A percentile compares a stretch with the other conserved stretches of the same genome.
These are phyloP conservation scores for Thamnophis elegans DNA, from an alignment of 2,797 vertebrate species.

Conservation along the genomic window DNA sequence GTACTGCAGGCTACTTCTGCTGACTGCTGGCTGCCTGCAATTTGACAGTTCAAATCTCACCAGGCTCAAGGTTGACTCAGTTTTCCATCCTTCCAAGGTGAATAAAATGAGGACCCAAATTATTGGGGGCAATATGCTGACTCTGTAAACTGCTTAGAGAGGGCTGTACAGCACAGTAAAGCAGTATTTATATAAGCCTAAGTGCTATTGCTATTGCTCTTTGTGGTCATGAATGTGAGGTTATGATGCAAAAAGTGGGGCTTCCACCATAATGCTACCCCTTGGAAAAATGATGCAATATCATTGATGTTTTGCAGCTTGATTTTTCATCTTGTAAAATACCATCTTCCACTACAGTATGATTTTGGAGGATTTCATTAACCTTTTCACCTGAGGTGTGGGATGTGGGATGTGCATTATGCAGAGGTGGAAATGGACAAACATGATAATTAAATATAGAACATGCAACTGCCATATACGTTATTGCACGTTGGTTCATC, in stretches of 20 bases:
- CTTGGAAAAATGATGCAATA: background rate
- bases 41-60: too few species aligned
- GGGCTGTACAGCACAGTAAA: too few species aligned
- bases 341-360: background rate
- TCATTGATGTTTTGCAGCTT: background rate
- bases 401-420: background rate
- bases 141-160: too few species aligned
- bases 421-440: background rate
- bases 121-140: too few species aligned
- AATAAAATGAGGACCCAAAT: too few species aligned
- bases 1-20: too few species aligned
- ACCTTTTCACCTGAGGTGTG: background rate
- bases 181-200: too few species aligned
- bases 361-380: background rate
- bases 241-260: background rate
- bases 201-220: background rate
- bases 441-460: constrained; percentile 24
- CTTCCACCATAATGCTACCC: background rate
- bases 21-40: too few species aligned
- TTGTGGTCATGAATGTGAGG: background rate
- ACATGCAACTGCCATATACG: constrained; percentile 33
- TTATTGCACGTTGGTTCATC: constrained; percentile 9
- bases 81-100: too few species aligned
- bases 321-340: background rate
- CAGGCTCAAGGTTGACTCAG: too few species aligned